phyloP scores from a whole-genome alignment of 2,113 vertebrate species.

The Felis catus region DNA sequence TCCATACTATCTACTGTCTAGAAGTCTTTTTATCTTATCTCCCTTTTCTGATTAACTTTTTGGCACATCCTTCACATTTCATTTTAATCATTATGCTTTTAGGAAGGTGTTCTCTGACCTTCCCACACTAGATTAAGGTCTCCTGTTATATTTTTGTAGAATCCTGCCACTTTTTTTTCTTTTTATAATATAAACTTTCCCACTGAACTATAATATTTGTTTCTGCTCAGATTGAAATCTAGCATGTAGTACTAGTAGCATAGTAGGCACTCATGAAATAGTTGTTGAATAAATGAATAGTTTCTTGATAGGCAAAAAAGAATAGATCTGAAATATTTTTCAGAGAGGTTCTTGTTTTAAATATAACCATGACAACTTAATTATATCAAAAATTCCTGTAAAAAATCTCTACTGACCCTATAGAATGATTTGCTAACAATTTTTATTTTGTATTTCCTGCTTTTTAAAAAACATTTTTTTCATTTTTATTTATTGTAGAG shows the following conservation, averaged over 20 bases:
- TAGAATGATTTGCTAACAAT: neutral
- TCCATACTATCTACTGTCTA: neutral
- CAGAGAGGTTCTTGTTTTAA: neutral
- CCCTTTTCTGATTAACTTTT: neutral
- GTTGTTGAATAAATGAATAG: neutral
- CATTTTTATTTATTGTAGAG: too few relatives aligned
- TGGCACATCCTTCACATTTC: neutral
- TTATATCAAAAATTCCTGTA: neutral
- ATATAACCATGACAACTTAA: neutral
- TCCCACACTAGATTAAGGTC: neutral
- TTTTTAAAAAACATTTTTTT: too few relatives aligned
- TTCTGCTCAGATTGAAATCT: neutral
- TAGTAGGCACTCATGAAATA: neutral
- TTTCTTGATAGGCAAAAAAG: conserved; percentile 12
- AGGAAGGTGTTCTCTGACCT: conserved; percentile 1
- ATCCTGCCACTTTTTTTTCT: neutral
- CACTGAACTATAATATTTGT: neutral
- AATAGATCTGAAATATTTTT: conserved; percentile 28
- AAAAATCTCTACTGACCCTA: neutral
- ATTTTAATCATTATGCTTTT: neutral
- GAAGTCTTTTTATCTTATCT: neutral
- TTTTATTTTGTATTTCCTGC: conserved; percentile 6
- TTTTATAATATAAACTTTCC: neutral
- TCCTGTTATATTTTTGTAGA: neutral
- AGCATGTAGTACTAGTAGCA: neutral